Evolutionary conservation across 2,113 vertebrate species (phyloP).

Genomic region (Gymnarchus niloticus): DNA sequence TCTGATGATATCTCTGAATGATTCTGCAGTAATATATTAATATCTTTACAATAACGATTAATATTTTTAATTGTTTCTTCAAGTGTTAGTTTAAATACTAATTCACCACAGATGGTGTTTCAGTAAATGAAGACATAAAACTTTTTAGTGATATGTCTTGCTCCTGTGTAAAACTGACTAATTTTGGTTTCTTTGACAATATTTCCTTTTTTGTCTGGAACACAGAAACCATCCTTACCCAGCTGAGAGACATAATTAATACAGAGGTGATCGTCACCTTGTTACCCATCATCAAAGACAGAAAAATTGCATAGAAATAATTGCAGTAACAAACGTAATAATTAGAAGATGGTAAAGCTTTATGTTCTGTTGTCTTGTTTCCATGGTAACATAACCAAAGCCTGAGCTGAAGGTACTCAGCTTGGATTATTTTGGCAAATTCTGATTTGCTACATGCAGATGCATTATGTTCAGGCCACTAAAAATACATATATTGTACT

Average conservation of each 20-base stretch:
- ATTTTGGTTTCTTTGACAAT: not conserved
- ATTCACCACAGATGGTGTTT: not conserved
- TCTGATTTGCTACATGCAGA: not conserved
- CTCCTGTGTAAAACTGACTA: too few species aligned
- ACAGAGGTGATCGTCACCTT: not conserved
- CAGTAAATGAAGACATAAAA: not conserved
- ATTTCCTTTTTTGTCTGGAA: not conserved
- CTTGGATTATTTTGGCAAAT: conserved; percentile 15
- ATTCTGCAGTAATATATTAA: not conserved
- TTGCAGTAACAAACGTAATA: not conserved
- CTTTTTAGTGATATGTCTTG: not conserved
- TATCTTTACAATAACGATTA: not conserved
- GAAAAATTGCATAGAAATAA: not conserved
- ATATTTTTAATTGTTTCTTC: not conserved
- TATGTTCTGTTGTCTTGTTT: conserved; percentile 27
- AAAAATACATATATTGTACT: not conserved
- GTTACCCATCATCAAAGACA: not conserved
- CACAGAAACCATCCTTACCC: not conserved
- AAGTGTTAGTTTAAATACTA: not conserved
- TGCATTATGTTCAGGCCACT: not conserved
- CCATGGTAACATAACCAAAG: conserved; percentile 39
- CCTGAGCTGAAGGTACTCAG: conserved; percentile 24
- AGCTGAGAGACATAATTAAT: not conserved
- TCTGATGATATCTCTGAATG: not conserved
- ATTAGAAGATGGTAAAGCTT: not conserved